phyloP scores from a whole-genome alignment of 2,888 invertebrate species.

The Agonum fuliginosum region DNA sequence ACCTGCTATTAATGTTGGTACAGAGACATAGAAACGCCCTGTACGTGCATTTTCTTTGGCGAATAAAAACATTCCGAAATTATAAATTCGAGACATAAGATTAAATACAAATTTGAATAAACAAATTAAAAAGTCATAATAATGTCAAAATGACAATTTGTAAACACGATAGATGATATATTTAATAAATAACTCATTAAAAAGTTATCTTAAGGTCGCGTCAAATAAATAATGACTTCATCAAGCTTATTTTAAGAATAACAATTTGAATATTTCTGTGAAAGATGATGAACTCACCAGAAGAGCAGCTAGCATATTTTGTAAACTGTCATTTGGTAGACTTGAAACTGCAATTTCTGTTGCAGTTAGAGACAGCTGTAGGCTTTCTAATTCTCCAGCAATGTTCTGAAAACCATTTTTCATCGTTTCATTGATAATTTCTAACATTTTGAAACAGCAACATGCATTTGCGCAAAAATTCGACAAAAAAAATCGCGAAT shows the following conservation, averaged over 20 bases:
- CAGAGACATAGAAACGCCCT: too few relatives aligned
- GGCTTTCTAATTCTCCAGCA: slow-evolving; percentile 79
- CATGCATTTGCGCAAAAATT: slow-evolving; percentile 31
- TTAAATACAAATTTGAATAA: slow-evolving; percentile 26
- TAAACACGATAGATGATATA: slow-evolving; percentile 11
- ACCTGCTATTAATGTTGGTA: too few relatives aligned
- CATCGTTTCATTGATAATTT: slow-evolving; percentile 24
- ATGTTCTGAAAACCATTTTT: slow-evolving; percentile 68
- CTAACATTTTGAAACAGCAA: slow-evolving; percentile 37
- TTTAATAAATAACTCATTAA: neutral
- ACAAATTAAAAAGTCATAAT: neutral
- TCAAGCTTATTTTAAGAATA: slow-evolving; percentile 22
- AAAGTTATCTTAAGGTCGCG: neutral
- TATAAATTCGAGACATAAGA: too few relatives aligned
- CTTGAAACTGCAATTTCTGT: slow-evolving; percentile 81
- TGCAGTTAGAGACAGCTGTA: slow-evolving; percentile 80
- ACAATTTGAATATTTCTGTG: slow-evolving; percentile 10
- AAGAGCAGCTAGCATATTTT: slow-evolving; percentile 82
- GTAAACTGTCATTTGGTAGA: slow-evolving; percentile 82
- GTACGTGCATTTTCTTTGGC: too few relatives aligned
- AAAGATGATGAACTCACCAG: slow-evolving; percentile 76
- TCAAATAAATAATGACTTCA: slow-evolving; percentile 43
- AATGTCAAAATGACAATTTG: neutral
- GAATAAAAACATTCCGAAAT: too few relatives aligned
- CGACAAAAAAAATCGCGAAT: slow-evolving; percentile 25